Percentiles rank a stretch among this genome's conserved stretches.
Conservation (phyloP, 2,113 vertebrate species). For the Hiodon alosoides region DNA sequence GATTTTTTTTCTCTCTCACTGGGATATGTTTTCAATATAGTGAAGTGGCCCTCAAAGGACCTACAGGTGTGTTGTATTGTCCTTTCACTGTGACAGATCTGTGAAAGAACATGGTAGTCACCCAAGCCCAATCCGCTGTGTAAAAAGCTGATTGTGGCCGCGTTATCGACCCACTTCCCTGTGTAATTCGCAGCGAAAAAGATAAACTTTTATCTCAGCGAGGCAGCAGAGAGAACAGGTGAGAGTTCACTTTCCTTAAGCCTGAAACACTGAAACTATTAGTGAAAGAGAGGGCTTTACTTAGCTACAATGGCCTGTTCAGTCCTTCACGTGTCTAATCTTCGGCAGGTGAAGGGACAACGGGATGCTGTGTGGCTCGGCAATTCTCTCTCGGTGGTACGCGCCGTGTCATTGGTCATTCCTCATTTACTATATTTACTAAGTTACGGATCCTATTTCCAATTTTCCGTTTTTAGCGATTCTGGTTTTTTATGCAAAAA, state of each 20-base stretch:
- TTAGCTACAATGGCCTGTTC: constrained; percentile 2
- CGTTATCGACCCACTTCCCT: constrained; percentile 64
- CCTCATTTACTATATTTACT: neutral
- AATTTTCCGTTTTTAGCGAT: neutral
- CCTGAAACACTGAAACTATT: constrained; percentile 24
- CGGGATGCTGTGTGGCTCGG: constrained; percentile 3
- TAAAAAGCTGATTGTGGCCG: constrained; percentile 61
- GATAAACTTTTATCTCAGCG: constrained; percentile 65
- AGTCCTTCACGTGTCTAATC: constrained; percentile 27
- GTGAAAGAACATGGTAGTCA: constrained; percentile 60
- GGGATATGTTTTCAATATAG: constrained; percentile 51
- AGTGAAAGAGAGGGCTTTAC: neutral
- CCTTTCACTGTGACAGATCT: constrained; percentile 58
- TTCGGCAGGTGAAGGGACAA: neutral
- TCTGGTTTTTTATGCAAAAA: neutral
- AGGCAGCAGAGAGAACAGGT: constrained; percentile 50
- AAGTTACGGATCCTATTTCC: neutral
- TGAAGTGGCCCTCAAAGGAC: constrained; percentile 54
- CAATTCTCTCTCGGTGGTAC: neutral
- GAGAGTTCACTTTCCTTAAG: constrained; percentile 26
- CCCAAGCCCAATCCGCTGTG: constrained; percentile 48
- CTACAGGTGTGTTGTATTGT: constrained; percentile 54
- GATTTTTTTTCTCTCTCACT: constrained; percentile 43
- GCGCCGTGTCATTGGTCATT: constrained; percentile 14
- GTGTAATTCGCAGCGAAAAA: constrained; percentile 59